Evolutionary conservation across 2,797 vertebrate species (phyloP), one percentile per base, ranked within the genome.

Genomic region (Lagorchestes hirsutus): DNA sequence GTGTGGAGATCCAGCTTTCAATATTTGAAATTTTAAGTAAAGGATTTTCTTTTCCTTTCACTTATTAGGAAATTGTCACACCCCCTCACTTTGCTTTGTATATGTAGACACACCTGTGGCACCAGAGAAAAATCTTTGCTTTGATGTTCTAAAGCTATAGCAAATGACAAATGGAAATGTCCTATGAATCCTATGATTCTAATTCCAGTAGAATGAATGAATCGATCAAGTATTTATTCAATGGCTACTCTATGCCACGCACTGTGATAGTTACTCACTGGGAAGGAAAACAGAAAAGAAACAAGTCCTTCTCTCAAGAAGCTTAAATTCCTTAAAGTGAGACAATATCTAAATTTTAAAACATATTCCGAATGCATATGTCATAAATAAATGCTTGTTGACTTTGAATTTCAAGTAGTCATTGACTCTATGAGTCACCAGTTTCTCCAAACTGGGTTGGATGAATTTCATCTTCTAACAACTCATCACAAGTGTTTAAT

Each of bases 401-500:
- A 54, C 67, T 92, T 96, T 62, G 67, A 95, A 96, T 98, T 94
- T 97, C 82, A 90, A 55, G n/a, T 94, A 16, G 90, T 95, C 56
- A 93, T 97, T 92, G 31, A 16, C 97, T 46, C 90, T 95, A 93
- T 93, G 90, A 95, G 95, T 97, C 82, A 97, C 52, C 93, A 8
- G 93, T 67, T 58, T 92, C 0, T 82, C 12, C 95, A 95, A 96
- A 87, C 74, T 97, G 97, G 96, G 55, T 96, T 95, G 91, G 74
- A 29, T 28, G 87, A 97, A 97, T 98, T 98, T 97, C 50, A 91
- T 96, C 98, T 97, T 96, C 95, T 94, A 97, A 96, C 94, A 94
- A 28, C 4, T 97, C 97, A 96, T 95, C 95, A 92, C 16, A 96
- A 96, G 95, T 87, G 50, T 74, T 98, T 97, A 97, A 93, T 93